Base-by-base conservation (phyloP, 1,140 invertebrate species). In the Hylyphantes graminicola region DNA sequence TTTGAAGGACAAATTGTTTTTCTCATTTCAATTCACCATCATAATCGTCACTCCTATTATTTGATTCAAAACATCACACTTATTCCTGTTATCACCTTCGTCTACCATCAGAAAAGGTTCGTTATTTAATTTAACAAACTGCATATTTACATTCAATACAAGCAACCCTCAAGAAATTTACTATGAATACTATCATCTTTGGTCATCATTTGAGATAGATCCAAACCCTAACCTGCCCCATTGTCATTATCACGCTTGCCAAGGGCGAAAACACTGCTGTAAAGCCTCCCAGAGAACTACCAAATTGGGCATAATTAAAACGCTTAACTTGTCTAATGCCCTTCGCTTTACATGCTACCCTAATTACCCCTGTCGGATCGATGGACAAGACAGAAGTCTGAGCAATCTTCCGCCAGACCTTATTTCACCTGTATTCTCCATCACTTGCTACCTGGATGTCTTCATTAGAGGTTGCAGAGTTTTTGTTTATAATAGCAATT, bases 251-350 rank as follows among this genome's bases (percentile, higher is more conserved):
- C 57, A 77, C 53, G 63, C 67, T 54, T 19, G 50, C 50, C 63
- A 53, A 55, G 63, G 17, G 57, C 17, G 53, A 70, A 70, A 61
- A 80, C 64, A 17, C 50, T 17, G 51, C 57, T 9, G 13, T 51
- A 59, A 59, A 59, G 17, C 13, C 17, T 50, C 13, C 15, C 72
- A n/a, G 53, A 53, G 72, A 19, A 55, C 8, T 12, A 50, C 64
- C 67, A 73, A 81, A 81, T 81, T 73, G 79, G 79, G 68, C 68
- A 81, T 81, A 81, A 81, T 81, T 81, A 81, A 81, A 81, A 81
- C 79, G 79, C 79, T 81, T 81, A 81, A 73, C 67, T 54, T 67
- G 68, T 67, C 73, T 81, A 81, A 73, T 81, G 68, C 79, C 57
- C 19, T 13, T 57, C 77, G 50, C 77, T 70, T 59, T 70, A 55